A percentile compares a stretch with the other conserved stretches of the same genome.
Conservation (phyloP, 2,888 invertebrate genomes). For the Eilema caniola region DNA sequence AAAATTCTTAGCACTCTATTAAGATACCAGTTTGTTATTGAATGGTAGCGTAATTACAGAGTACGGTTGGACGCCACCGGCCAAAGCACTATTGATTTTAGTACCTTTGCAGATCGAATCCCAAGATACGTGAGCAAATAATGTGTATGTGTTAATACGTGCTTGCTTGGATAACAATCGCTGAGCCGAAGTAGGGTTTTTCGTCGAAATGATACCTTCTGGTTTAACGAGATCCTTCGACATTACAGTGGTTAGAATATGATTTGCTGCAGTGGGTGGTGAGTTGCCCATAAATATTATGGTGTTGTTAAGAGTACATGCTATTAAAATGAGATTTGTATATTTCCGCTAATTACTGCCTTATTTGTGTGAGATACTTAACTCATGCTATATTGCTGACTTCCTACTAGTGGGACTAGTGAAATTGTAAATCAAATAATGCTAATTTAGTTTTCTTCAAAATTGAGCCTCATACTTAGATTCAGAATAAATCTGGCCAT, state of each 20-base stretch:
- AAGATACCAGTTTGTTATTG: constrained; percentile 74
- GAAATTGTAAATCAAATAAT: too few relatives aligned
- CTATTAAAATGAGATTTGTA: not conserved
- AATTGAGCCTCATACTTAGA: too few relatives aligned
- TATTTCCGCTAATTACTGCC: not conserved
- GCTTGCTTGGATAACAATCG: constrained; percentile 49
- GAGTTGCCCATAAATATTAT: constrained; percentile 14
- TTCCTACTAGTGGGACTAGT: too few relatives aligned
- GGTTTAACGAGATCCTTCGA: constrained; percentile 44
- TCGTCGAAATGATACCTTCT: constrained; percentile 53
- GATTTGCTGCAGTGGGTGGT: constrained; percentile 37
- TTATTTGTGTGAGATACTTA: too few relatives aligned
- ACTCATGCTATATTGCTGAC: too few relatives aligned
- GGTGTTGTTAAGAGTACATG: not conserved
- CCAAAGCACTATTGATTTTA: constrained; percentile 64
- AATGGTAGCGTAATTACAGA: constrained; percentile 77
- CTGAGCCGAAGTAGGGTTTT: constrained; percentile 41
- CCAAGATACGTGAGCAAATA: constrained; percentile 69
- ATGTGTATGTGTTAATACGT: constrained; percentile 62
- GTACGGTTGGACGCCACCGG: constrained; percentile 71
- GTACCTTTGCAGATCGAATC: constrained; percentile 65
- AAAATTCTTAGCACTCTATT: constrained; percentile 81
- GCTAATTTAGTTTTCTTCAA: too few relatives aligned
- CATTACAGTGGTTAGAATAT: constrained; percentile 36
- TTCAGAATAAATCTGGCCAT: not conserved